These are phyloP conservation scores for Ichneumoninae sp. DNA, from an alignment of 2,888 invertebrate species.

Conservation along the genomic window DNA sequence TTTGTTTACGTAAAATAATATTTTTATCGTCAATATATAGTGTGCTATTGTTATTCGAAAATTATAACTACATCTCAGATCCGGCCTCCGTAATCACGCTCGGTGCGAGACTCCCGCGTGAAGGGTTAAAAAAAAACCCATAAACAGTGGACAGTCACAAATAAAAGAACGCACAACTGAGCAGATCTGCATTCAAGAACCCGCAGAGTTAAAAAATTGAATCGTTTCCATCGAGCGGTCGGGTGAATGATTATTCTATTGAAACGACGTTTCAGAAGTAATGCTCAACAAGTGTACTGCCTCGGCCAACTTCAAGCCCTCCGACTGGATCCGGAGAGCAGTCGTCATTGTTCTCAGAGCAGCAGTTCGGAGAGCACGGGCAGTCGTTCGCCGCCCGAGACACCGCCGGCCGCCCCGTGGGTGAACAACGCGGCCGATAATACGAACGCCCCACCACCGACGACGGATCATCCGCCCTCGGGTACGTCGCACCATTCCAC, in stretches of 20 bases:
- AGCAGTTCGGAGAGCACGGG: conserved; percentile 85
- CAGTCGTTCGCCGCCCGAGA: conserved; percentile 87
- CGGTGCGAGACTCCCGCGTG: too few relatives aligned
- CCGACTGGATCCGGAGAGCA: conserved; percentile 85
- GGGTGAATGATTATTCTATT: neutral
- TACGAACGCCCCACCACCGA: conserved; percentile 73
- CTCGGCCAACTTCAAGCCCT: conserved; percentile 85
- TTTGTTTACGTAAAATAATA: too few relatives aligned
- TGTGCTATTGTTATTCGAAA: too few relatives aligned
- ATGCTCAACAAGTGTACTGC: conserved; percentile 82
- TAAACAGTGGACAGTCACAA: too few relatives aligned
- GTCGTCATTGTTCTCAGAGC: conserved; percentile 85
- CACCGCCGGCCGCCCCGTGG: conserved; percentile 86
- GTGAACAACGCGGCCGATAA: conserved; percentile 64
- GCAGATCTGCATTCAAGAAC: too few relatives aligned
- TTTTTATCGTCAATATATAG: too few relatives aligned
- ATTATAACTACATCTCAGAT: too few relatives aligned
- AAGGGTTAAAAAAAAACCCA: too few relatives aligned
- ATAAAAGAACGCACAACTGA: too few relatives aligned
- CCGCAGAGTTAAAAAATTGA: too few relatives aligned
- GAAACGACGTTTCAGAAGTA: conserved; percentile 73
- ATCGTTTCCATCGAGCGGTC: neutral
- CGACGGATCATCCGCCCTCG: conserved; percentile 66
- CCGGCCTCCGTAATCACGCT: too few relatives aligned
- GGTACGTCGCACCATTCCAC: conserved; percentile 78